phyloP scores from a whole-genome alignment of 2,113 vertebrate species.

The Epinephelus fuscoguttatus region DNA sequence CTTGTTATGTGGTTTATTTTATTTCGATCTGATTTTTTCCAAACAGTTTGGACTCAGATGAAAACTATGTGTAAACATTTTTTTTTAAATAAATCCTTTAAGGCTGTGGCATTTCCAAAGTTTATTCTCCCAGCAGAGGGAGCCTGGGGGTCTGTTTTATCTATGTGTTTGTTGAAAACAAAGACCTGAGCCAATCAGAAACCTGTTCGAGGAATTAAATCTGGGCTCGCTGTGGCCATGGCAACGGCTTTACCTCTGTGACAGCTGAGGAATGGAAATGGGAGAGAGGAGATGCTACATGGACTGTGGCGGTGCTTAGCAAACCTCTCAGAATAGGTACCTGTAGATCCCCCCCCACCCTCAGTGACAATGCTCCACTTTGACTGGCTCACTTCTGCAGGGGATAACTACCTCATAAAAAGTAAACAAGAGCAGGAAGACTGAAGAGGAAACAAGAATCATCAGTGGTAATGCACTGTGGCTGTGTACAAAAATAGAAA shows the following conservation, averaged over 20 bases:
- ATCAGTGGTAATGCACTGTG: not conserved
- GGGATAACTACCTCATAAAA: not conserved
- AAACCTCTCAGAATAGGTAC: conserved; percentile 39
- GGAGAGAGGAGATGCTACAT: conserved; percentile 61
- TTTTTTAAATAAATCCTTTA: not conserved
- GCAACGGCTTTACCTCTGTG: conserved; percentile 82
- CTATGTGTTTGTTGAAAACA: conserved; percentile 28
- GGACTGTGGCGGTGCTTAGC: conserved; percentile 17
- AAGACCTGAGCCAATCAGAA: conserved; percentile 68
- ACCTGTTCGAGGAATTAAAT: conserved; percentile 73
- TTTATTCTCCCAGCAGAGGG: conserved; percentile 68
- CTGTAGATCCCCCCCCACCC: conserved; percentile 2
- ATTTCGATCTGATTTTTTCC: not conserved
- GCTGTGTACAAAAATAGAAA: conserved; percentile 4
- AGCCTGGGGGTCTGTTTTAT: conserved; percentile 36
- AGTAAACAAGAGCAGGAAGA: conserved; percentile 9
- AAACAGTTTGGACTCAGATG: not conserved
- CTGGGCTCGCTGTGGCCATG: conserved; percentile 76
- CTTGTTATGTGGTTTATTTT: not conserved
- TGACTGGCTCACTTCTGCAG: not conserved
- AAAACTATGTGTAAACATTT: not conserved
- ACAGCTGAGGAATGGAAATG: conserved; percentile 73
- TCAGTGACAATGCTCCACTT: not conserved
- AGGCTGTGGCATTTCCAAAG: not conserved
- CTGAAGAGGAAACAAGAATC: not conserved